Evolutionary conservation across 2,113 vertebrate genomes (phyloP).

Genomic region (Hippocampus barbouri): DNA sequence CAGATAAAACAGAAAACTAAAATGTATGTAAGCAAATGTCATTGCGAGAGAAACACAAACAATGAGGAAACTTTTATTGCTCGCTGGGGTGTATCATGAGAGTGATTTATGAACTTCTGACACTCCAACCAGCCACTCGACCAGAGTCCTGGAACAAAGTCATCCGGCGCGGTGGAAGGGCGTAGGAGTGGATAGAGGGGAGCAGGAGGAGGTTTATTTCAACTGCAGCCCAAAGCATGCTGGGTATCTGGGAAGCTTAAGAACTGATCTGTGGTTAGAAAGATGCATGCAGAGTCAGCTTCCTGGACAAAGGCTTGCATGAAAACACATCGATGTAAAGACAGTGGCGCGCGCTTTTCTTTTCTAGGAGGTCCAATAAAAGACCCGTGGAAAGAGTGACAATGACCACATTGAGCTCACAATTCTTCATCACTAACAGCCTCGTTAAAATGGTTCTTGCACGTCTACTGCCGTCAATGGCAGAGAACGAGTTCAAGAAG

Average conservation of each 20-base stretch:
- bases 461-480: too few species aligned
- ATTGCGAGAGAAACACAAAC: not conserved
- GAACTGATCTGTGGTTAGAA: constrained; percentile 70
- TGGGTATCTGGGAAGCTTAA: constrained; percentile 70
- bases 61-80: constrained; percentile 20
- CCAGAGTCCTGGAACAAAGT: constrained; percentile 26
- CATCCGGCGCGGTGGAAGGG: constrained; percentile 24
- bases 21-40: not conserved
- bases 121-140: constrained; percentile 28
- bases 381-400: not conserved
- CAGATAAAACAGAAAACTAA: too few species aligned
- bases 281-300: constrained; percentile 55
- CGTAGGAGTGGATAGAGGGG: not conserved
- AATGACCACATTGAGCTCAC: not conserved
- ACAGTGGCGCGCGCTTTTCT: not conserved
- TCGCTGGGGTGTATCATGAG: constrained; percentile 7
- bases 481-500: too few species aligned
- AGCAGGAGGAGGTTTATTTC: constrained; percentile 39
- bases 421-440: not conserved
- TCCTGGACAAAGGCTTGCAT: constrained; percentile 4
- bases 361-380: not conserved
- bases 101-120: constrained; percentile 32
- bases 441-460: too few species aligned
- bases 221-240: constrained; percentile 69
- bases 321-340: not conserved